A percentile compares a stretch with the other conserved stretches of the same genome.
Conservation (phyloP, 1,140 invertebrate genomes). For the Aphaenogaster rudis region DNA sequence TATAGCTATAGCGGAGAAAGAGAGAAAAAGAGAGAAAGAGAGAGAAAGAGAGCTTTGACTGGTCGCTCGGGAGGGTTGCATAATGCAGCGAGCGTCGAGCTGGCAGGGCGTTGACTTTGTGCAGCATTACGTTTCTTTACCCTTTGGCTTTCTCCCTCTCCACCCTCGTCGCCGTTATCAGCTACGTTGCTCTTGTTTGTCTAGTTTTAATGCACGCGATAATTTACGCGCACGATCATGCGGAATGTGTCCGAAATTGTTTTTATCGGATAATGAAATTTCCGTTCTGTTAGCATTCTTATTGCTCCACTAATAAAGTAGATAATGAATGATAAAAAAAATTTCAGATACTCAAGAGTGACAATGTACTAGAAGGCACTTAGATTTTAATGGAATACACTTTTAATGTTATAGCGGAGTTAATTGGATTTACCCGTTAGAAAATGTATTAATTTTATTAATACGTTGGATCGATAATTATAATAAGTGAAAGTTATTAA, state of each 20-base stretch:
- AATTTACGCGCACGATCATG: conserved; percentile 20
- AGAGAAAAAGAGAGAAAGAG: conserved; percentile 5
- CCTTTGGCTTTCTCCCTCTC: conserved; percentile 64
- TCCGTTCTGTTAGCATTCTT: background rate
- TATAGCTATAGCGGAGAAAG: conserved; percentile 51
- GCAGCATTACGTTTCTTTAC: conserved; percentile 75
- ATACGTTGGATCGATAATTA: conserved; percentile 19
- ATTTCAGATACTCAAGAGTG: too few species aligned
- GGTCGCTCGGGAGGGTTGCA: conserved; percentile 82
- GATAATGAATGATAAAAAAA: background rate
- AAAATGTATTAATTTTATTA: background rate
- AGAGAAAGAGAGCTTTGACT: conserved; percentile 74
- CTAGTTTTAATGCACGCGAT: conserved; percentile 67
- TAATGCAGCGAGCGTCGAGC: conserved; percentile 83
- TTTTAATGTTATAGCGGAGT: background rate
- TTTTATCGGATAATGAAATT: conserved; percentile 22
- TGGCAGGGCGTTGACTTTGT: conserved; percentile 84
- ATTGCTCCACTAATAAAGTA: background rate
- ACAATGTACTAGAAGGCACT: background rate
- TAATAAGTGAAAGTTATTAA: background rate
- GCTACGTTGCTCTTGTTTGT: conserved; percentile 66
- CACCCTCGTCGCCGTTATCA: conserved; percentile 21
- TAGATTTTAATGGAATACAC: background rate
- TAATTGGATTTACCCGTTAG: background rate
- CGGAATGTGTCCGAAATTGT: conserved; percentile 35